These are phyloP conservation scores for Probaryconus sp. DNA, from an alignment of 1,140 invertebrate genomes.

Conservation along the genomic window DNA sequence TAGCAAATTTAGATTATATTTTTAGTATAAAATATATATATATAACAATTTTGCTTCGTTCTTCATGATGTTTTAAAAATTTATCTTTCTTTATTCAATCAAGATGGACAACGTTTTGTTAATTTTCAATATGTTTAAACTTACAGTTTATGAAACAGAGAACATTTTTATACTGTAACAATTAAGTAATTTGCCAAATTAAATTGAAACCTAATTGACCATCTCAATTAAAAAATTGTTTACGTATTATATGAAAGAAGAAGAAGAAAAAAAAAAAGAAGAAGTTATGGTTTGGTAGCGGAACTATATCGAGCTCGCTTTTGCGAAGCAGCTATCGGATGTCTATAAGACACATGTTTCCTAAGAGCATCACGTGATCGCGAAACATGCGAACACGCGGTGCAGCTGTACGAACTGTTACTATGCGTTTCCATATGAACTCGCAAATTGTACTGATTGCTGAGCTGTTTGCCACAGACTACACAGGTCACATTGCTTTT, in stretches of 20 bases:
- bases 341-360: constrained; percentile 92
- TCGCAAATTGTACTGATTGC: constrained; percentile 92
- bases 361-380: constrained; percentile 90
- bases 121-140: too few relatives aligned
- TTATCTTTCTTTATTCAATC: too few relatives aligned
- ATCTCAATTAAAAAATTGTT: too few relatives aligned
- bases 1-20: neutral
- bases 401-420: constrained; percentile 88
- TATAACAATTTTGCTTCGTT: too few relatives aligned
- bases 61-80: too few relatives aligned
- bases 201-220: too few relatives aligned
- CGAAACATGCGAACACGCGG: constrained; percentile 90
- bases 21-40: neutral
- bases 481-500: constrained; percentile 85
- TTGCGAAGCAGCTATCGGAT: constrained; percentile 80
- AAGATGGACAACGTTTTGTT: too few relatives aligned
- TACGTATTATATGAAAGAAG: too few relatives aligned
- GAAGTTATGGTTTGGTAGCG: constrained; percentile 63
- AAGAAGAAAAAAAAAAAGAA: neutral
- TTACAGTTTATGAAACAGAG: too few relatives aligned
- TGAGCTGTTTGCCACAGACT: constrained; percentile 90
- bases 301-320: constrained; percentile 74
- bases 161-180: too few relatives aligned
- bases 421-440: constrained; percentile 94
- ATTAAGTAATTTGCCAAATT: too few relatives aligned